Conservation (phyloP, 2,888 invertebrate species). For the Morpho achilles region DNA sequence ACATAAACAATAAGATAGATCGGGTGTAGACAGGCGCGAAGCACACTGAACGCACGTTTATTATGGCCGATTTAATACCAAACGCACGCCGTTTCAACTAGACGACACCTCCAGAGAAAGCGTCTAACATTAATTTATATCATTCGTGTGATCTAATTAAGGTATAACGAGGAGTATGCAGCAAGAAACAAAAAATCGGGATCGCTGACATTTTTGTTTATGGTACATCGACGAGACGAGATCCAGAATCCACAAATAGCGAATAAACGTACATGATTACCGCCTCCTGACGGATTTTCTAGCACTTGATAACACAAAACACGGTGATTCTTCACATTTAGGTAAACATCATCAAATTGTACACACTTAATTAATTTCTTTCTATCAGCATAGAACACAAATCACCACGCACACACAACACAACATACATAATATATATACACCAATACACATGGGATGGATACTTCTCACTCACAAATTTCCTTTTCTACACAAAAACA, state of each 20-base stretch:
- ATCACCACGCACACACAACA: constrained; percentile 80
- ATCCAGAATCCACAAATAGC: constrained; percentile 78
- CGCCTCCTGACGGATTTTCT: constrained; percentile 74
- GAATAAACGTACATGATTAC: constrained; percentile 77
- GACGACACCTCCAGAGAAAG: constrained; percentile 56
- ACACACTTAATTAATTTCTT: constrained; percentile 75
- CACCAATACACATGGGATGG: constrained; percentile 55
- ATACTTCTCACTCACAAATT: constrained; percentile 41
- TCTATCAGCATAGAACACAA: constrained; percentile 78
- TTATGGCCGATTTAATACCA: constrained; percentile 70
- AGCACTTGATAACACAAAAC: constrained; percentile 75
- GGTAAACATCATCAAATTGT: constrained; percentile 69
- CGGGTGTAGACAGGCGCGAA: constrained; percentile 73
- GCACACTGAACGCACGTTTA: constrained; percentile 74
- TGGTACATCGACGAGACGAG: constrained; percentile 74
- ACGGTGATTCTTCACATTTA: constrained; percentile 73
- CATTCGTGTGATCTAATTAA: constrained; percentile 76
- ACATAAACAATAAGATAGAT: constrained; percentile 79
- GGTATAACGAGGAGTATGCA: constrained; percentile 73
- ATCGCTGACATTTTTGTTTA: constrained; percentile 81
- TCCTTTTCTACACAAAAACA: constrained; percentile 44
- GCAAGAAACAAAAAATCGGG: constrained; percentile 78
- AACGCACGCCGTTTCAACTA: constrained; percentile 48
- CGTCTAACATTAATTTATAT: constrained; percentile 71
- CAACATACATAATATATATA: constrained; percentile 50